A percentile compares a stretch with the other conserved stretches of the same genome.
Conservation (phyloP, 2,113 vertebrate species). For the Acinonyx jubatus region DNA sequence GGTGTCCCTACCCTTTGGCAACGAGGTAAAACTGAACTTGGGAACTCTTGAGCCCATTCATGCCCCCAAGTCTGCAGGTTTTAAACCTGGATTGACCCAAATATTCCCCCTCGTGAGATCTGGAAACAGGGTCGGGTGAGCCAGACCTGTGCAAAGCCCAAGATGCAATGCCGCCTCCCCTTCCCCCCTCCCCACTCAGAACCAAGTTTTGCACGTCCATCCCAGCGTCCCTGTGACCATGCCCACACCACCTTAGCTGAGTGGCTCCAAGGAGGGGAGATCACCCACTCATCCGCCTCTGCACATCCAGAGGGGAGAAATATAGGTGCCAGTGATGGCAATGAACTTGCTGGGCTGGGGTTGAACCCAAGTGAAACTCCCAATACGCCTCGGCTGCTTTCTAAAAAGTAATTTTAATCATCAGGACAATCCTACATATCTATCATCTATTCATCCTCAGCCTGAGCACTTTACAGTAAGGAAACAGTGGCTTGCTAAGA, state of each 20-base stretch:
- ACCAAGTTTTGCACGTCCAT: background rate
- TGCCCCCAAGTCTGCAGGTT: background rate
- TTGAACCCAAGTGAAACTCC: background rate
- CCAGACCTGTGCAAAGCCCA: background rate
- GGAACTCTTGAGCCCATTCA: background rate
- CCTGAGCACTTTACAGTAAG: background rate
- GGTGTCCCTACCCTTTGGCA: background rate
- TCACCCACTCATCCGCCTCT: background rate
- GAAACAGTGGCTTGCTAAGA: background rate
- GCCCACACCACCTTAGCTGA: background rate
- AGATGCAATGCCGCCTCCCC: background rate
- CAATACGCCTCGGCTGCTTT: background rate
- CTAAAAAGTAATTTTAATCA: background rate
- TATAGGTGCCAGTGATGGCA: background rate
- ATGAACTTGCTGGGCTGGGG: background rate
- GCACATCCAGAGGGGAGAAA: background rate
- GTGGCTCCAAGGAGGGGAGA: background rate
- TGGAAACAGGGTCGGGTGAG: background rate
- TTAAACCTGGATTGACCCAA: background rate
- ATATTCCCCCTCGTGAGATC: background rate
- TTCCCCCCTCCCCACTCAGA: background rate
- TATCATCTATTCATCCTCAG: background rate
- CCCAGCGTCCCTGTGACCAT: background rate
- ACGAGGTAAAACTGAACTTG: background rate
- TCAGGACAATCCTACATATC: background rate